Base-by-base conservation (phyloP, 2,888 invertebrate genomes). In the Trichopoda pennipes region DNA sequence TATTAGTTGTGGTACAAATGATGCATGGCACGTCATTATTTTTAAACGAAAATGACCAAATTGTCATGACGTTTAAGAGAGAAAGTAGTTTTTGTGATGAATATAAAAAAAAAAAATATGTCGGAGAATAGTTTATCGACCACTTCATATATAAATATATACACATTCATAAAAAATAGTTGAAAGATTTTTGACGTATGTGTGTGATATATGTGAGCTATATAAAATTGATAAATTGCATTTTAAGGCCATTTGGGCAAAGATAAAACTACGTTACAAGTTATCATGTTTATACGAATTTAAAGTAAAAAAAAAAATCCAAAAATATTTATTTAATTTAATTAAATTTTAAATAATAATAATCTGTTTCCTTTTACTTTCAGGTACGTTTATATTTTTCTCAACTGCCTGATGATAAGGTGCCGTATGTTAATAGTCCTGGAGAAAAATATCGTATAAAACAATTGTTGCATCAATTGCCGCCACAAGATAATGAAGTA, bases 331-430 rank as follows among this genome's bases (percentile, higher is more conserved):
- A 38, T 12, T 38, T 38, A 12, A 28, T 44, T 63, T 56, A 32
- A 66, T 78, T 56, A 23, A 66, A 72, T 72, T 73, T 61, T 35
- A 47, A 73, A 61, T 70, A 6, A 28, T 28, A 28, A 38, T 73
- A 73, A 75, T 82, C 74, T 72, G 49, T 3, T 47, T 69, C 17
- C 78, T 74, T 42, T 80, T 28, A 47, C 51, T 78, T 85, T 47
- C 94, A 99, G 99, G 98, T 99, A 84, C 98, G 99, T 92, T 94
- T 98, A 89, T 99, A 98, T 93, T 99, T 99, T 93, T 96, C 97
- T 78, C 95, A 95, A 84, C 93, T 99, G 80, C 97, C 99, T 14
- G 98, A 99, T 92, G 98, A 98, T 92, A 98, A 98, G 92, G 96
- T 99, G 80, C 99, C 99, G 76, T 98, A 98, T 92, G 96, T 98